Evolutionary conservation across 2,888 invertebrate species (phyloP), one percentile per base, ranked within the genome.

Genomic region (Apantesis nais): DNA sequence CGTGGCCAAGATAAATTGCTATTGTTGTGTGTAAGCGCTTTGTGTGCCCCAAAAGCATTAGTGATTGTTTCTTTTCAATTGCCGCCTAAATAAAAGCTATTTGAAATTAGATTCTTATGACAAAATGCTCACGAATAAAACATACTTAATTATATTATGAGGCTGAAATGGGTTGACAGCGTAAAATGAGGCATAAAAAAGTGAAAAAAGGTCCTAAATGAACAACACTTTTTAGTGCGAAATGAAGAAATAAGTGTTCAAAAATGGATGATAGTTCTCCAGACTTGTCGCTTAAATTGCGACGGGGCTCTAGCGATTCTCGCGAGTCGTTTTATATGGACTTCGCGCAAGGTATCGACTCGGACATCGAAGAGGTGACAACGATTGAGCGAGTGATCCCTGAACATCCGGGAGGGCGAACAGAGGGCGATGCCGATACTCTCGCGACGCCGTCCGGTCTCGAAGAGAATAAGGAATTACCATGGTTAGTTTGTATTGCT

Each of bases 281-380:
- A 76, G 98, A 98, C 93, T 94, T 98, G 92, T 98, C 98, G 94
- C 96, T 98, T 78, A 97, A 98, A 93, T 93, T 98, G 89, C 96
- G 98, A 82, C 96, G 98, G 73, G 98, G 98, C 67, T 98, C 98
- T 55, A 98, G 97, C 89, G 98, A 98, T 92, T 98, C 98, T 52
- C 96, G 98, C 78, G 98, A 98, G 91, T 98, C 98, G 70, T 98
- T 98, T 90, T 98, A 98, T 87, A 98, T 98, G 98, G 98, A 98
- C 93, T 98, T 98, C 89, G 98, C 98, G 85, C 97, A 97, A 95
- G 98, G 98, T 74, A 98, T 98, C 89, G 98, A 98, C 92, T 98
- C 98, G 31, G 98, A 98, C 88, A 98, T 98, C 85, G 98, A 98
- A 90, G 98, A 98, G 92, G 97, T 98, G 87, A 97, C 97, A 63